A percentile compares a stretch with the other conserved stretches of the same genome.
phyloP scores from a whole-genome alignment of 92 coral and sea anemone genomes.

The Nematostella vectensis region DNA sequence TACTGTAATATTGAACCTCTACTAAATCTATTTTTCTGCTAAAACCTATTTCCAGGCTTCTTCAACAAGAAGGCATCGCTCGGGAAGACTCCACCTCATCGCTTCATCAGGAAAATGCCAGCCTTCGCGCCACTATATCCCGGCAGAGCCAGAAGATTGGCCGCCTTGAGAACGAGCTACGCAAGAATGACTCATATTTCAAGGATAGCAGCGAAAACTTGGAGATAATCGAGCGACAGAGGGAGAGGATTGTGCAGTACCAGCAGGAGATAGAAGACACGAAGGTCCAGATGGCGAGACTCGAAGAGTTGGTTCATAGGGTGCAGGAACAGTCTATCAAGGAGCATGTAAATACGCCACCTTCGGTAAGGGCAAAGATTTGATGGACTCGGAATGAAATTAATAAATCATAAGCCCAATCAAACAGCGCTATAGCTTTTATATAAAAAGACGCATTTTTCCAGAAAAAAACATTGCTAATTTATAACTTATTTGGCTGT shows the following conservation, averaged over 20 bases:
- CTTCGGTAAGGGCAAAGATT: conserved; percentile 54
- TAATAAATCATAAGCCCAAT: too few relatives aligned
- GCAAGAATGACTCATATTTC: conserved; percentile 42
- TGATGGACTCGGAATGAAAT: not conserved
- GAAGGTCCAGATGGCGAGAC: conserved; percentile 80
- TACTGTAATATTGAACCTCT: too few relatives aligned
- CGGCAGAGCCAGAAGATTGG: conserved; percentile 99
- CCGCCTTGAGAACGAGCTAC: conserved; percentile 72
- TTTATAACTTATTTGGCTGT: too few relatives aligned
- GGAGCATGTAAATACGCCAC: conserved; percentile 82
- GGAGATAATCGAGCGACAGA: conserved; percentile 60
- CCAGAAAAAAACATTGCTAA: too few relatives aligned
- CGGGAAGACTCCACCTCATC: conserved; percentile 72
- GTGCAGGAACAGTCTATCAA: conserved; percentile 98
- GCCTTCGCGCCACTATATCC: conserved; percentile 82
- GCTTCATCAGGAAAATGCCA: conserved; percentile 77
- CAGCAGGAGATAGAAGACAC: conserved; percentile 91
- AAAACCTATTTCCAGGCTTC: too few relatives aligned
- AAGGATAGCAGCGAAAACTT: conserved; percentile 53
- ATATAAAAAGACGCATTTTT: too few relatives aligned
- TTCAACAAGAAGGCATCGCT: conserved; percentile 81
- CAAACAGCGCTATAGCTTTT: too few relatives aligned
- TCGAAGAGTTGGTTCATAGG: conserved; percentile 82
- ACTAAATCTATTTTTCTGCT: too few relatives aligned
- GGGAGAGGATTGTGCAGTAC: conserved; percentile 77